Percentiles rank a stretch among this genome's conserved stretches.
Conservation (phyloP, 2,888 invertebrate species). For the Nipponacmea schrenckii region DNA sequence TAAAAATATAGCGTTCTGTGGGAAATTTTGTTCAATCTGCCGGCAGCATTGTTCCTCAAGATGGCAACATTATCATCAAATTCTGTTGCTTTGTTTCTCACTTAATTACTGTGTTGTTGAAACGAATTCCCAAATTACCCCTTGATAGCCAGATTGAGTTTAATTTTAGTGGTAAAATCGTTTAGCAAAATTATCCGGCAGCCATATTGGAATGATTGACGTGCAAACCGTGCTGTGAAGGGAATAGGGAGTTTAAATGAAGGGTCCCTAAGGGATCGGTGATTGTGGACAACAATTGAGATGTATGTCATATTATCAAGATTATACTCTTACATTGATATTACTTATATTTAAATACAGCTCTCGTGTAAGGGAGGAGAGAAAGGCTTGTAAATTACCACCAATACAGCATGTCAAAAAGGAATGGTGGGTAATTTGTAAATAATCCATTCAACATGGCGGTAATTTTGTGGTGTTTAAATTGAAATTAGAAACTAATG, state of each 20-base stretch:
- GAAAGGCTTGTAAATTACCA: conserved; percentile 2
- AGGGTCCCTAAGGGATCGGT: neutral
- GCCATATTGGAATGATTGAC: conserved; percentile 4
- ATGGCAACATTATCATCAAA: no score
- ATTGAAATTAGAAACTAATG: no score
- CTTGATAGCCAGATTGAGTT: conserved; percentile 1
- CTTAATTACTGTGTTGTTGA: neutral
- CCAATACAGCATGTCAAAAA: neutral
- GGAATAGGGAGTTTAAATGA: neutral
- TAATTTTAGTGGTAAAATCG: neutral
- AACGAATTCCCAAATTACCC: neutral
- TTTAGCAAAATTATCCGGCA: neutral
- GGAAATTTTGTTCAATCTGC: no score
- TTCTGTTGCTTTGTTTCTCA: neutral
- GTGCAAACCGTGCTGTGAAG: neutral
- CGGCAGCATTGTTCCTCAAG: no score
- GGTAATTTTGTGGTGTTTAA: no score
- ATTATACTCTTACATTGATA: neutral
- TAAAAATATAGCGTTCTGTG: no score
- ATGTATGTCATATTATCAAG: neutral
- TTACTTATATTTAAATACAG: neutral
- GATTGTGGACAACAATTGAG: conserved; percentile 1
- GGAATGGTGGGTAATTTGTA: conserved; percentile 7
- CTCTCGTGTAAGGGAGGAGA: neutral
- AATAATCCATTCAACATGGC: neutral